Base-by-base conservation (phyloP, 2,797 vertebrate species). In the Ctenopoma multispine region DNA sequence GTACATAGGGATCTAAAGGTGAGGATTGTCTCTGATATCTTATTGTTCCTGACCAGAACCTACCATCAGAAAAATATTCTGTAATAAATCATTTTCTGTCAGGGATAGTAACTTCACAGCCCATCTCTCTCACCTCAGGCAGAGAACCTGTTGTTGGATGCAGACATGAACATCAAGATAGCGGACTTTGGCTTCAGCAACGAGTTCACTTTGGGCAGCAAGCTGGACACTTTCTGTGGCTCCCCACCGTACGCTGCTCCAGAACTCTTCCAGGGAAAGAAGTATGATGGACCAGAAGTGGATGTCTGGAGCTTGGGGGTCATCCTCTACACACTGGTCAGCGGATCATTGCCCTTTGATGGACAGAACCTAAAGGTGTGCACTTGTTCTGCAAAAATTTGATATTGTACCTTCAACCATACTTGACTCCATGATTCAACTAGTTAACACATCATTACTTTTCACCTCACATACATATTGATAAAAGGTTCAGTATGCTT, bases 111-210 rank as follows among this genome's bases (percentile, higher is more conserved):
- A 29, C 40, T 48, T 51, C 20, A 17, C 29, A 46, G 46, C n/a
- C 15, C 27, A 5, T 77, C 34, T 81, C 61, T 66, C 11, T 7
- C 15, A n/a, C 71, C 20, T 24, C 84, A 99, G 98, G 97, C 97
- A 66, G 98, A 99, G 94, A 99, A 99, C 93, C 93, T 99, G 58
- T 94, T 99, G 85, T 91, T 99, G 85, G 97, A 99, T 75, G 97
- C 97, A 48, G 97, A 99, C 91, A 99, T 99, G 98, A 99, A 99
- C 94, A 99, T 99, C 90, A 99, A 99, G 95, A 99, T 99, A 84
- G 98, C 98, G 10, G 98, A 99, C 92, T 99, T 99, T 83, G 98
- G 98, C 87, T 99, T 99, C 91, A 99, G 98, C 88, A 99, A 99
- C 38, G 97, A 99, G 93, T 99, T 99, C 92, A 98, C 96, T 54